A percentile compares a stretch with the other conserved stretches of the same genome.
phyloP scores from a whole-genome alignment of 2,888 invertebrate genomes.

The Scaptomyza reducta region DNA sequence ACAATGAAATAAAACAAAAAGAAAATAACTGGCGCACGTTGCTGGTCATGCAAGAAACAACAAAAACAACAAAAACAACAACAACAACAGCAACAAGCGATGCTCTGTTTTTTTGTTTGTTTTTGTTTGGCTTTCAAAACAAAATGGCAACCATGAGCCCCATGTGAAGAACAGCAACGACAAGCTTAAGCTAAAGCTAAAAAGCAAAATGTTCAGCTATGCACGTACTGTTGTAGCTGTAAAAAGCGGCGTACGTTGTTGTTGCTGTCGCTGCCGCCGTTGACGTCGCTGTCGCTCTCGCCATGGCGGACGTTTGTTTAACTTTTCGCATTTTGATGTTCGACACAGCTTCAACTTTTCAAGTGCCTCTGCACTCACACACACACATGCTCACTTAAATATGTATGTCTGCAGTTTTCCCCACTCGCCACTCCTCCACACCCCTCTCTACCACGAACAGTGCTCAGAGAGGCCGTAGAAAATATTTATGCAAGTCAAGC shows the following conservation, averaged over 20 bases:
- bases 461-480: constrained; percentile 58
- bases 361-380: constrained; percentile 53
- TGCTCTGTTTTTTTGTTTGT: constrained; percentile 36
- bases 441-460: not conserved
- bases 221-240: constrained; percentile 36
- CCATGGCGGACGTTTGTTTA: constrained; percentile 72
- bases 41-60: constrained; percentile 58
- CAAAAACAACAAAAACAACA: constrained; percentile 26
- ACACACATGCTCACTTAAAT: constrained; percentile 4
- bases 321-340: constrained; percentile 77
- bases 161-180: constrained; percentile 23
- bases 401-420: not conserved
- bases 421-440: not conserved
- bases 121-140: constrained; percentile 68
- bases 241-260: constrained; percentile 30
- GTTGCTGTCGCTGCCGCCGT: not conserved
- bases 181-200: constrained; percentile 17
- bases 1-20: constrained; percentile 41
- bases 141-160: constrained; percentile 76
- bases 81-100: constrained; percentile 56
- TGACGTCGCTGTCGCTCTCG: constrained; percentile 27
- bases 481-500: constrained; percentile 82
- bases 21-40: constrained; percentile 54
- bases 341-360: constrained; percentile 70
- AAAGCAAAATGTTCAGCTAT: constrained; percentile 68